Conservation (phyloP, 2,797 vertebrate genomes). For the Orestias chungarensis region DNA sequence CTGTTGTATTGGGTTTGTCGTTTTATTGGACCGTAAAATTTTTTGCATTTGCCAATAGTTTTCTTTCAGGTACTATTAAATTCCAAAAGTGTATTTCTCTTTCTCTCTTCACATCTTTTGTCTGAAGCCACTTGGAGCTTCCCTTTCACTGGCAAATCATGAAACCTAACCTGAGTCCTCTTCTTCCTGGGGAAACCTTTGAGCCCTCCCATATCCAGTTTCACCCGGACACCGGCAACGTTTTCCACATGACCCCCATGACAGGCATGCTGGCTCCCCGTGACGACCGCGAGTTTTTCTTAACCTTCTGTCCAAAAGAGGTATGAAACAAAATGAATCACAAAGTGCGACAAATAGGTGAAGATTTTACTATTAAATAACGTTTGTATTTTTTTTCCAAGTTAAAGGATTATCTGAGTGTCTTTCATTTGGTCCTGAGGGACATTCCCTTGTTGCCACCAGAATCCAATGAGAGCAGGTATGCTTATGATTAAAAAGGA, state of each 20-base stretch:
- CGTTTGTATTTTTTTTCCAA: constrained; percentile 57
- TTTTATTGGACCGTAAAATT: too few relatives aligned
- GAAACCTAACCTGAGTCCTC: constrained; percentile 83
- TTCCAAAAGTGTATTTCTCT: not conserved
- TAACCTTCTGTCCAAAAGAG: constrained; percentile 86
- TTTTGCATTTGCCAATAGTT: not conserved
- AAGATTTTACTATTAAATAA: not conserved
- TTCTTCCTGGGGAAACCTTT: constrained; percentile 69
- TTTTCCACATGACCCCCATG: constrained; percentile 83
- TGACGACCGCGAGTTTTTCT: constrained; percentile 82
- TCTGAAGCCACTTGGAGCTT: constrained; percentile 85
- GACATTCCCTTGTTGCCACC: constrained; percentile 77
- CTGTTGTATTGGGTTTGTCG: too few relatives aligned
- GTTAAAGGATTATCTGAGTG: constrained; percentile 87
- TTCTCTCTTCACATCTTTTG: constrained; percentile 1
- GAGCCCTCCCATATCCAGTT: constrained; percentile 65
- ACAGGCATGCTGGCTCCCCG: constrained; percentile 81
- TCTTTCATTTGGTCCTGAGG: constrained; percentile 87
- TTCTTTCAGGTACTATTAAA: not conserved
- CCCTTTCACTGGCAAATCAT: constrained; percentile 89
- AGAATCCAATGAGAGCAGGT: constrained; percentile 61
- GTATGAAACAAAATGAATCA: constrained; percentile 61
- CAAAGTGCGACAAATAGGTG: not conserved
- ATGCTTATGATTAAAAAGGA: constrained; percentile 3
- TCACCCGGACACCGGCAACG: constrained; percentile 72